Evolutionary conservation across 2,113 vertebrate species (phyloP).

Genomic region (Sclerurus mexicanus): DNA sequence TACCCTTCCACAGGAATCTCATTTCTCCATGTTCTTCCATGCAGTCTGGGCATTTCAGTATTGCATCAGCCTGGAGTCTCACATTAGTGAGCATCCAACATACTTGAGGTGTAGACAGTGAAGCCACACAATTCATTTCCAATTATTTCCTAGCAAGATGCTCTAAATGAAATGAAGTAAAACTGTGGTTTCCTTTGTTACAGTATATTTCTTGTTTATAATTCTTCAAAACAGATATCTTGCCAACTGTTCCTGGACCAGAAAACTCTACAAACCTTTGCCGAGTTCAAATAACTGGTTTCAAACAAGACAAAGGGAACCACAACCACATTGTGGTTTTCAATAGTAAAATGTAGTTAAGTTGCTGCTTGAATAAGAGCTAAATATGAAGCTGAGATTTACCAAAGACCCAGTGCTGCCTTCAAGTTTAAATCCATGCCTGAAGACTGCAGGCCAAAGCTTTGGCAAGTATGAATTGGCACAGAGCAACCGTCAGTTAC

Average conservation of each 20-base stretch:
- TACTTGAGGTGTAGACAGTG: background rate
- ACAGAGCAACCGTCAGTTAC: background rate
- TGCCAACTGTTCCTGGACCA: background rate
- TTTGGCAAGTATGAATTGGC: background rate
- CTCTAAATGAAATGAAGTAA: background rate
- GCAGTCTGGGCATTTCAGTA: background rate
- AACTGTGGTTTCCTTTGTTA: background rate
- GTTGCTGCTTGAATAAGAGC: background rate
- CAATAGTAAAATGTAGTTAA: background rate
- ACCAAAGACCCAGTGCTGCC: background rate
- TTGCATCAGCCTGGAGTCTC: background rate
- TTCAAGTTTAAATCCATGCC: background rate
- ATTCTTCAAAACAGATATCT: background rate
- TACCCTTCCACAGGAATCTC: background rate
- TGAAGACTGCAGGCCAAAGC: background rate
- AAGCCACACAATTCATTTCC: background rate
- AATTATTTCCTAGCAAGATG: background rate
- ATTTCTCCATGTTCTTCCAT: background rate
- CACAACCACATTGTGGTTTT: background rate
- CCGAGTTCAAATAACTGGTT: background rate
- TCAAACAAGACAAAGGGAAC: conserved; percentile 23
- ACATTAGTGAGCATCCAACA: background rate
- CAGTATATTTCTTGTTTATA: background rate
- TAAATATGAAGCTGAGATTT: background rate
- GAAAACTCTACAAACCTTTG: background rate